These are phyloP conservation scores for Pogoniulus pusillus DNA, from an alignment of 2,797 vertebrate genomes.

Conservation along the genomic window DNA sequence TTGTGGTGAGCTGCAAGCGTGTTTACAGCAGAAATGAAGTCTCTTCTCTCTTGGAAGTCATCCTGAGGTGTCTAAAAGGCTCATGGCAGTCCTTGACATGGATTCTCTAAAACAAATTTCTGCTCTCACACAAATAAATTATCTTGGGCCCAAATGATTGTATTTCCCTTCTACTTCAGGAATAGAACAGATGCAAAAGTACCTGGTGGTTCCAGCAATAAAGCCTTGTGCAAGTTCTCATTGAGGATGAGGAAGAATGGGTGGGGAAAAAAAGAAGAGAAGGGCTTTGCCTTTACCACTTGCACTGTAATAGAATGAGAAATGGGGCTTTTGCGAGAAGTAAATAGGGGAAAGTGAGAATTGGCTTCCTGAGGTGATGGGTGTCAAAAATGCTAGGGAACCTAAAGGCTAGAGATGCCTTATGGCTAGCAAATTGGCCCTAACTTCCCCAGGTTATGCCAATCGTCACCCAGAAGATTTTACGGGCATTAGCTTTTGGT, in stretches of 20 bases:
- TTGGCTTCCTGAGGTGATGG: neutral
- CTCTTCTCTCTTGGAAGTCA: conserved; percentile 46
- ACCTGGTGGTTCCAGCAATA: neutral
- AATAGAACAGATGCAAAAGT: conserved; percentile 15
- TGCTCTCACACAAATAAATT: conserved; percentile 42
- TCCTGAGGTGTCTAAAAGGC: conserved; percentile 40
- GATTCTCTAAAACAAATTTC: conserved; percentile 41
- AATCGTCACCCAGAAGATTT: conserved; percentile 15
- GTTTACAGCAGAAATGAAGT: conserved; percentile 37
- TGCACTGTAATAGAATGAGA: neutral
- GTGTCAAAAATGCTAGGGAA: conserved; percentile 30
- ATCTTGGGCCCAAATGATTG: neutral
- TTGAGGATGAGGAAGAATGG: neutral
- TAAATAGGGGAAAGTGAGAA: conserved; percentile 23
- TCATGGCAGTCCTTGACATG: conserved; percentile 3
- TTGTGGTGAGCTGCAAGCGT: conserved; percentile 16
- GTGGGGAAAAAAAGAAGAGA: neutral
- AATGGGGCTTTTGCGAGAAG: neutral
- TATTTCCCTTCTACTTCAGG: conserved; percentile 23
- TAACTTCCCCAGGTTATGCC: neutral
- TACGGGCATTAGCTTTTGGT: conserved; percentile 20
- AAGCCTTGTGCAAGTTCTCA: neutral
- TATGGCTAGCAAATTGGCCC: conserved; percentile 5
- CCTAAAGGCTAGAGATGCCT: conserved; percentile 57
- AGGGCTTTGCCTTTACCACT: neutral